Evolutionary conservation across 2,888 invertebrate genomes (phyloP).

Genomic region (Lasioglossum marginatum): DNA sequence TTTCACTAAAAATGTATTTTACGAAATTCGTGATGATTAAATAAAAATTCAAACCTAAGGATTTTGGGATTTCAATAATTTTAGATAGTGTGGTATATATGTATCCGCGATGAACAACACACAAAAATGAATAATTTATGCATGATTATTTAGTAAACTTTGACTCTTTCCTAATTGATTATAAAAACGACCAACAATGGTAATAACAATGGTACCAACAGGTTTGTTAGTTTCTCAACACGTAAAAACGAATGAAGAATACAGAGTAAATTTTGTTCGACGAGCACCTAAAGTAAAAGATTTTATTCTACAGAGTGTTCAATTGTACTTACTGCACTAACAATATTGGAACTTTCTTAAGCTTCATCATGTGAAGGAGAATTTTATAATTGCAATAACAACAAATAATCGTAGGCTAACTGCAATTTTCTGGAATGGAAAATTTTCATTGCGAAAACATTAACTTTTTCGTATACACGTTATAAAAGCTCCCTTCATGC

Average conservation of each 20-base stretch:
- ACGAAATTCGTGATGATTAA: neutral
- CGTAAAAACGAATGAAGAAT: neutral
- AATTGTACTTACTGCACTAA: neutral
- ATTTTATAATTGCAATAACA: neutral
- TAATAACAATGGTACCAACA: neutral
- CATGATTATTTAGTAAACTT: neutral
- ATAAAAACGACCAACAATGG: neutral
- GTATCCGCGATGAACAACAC: neutral
- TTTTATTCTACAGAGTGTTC: constrained; percentile 7
- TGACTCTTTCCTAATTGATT: neutral
- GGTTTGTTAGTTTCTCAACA: neutral
- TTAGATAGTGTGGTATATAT: neutral
- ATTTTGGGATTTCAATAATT: neutral
- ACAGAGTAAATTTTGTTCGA: neutral
- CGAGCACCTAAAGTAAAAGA: neutral
- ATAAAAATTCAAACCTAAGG: constrained; percentile 1
- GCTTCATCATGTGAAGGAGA: neutral
- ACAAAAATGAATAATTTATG: neutral
- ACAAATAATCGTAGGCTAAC: neutral
- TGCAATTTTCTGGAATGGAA: neutral
- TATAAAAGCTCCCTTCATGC: neutral
- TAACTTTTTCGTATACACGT: neutral
- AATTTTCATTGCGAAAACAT: too few species aligned
- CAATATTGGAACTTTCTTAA: neutral
- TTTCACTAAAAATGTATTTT: neutral